Conservation (phyloP, 2,888 invertebrate species). For the Leucophenga maculata region DNA sequence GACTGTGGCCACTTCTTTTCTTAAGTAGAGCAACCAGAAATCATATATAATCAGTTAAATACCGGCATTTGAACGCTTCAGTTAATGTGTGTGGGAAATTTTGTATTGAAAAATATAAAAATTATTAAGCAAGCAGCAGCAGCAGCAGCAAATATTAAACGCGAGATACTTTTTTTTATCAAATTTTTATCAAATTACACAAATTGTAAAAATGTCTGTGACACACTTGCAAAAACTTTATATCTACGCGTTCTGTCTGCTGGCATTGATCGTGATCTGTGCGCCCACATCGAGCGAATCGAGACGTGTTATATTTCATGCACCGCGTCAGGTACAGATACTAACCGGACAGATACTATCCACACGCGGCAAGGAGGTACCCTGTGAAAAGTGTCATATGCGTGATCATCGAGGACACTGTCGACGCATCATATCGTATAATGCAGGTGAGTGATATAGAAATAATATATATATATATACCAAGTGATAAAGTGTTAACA, state of each 20-base stretch:
- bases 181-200: background rate
- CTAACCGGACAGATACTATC: conserved; percentile 61
- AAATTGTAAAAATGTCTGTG: conserved; percentile 23
- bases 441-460: conserved; percentile 48
- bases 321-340: conserved; percentile 49
- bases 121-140: too few species aligned
- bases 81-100: conserved; percentile 28
- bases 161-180: conserved; percentile 4
- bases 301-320: conserved; percentile 64
- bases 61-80: conserved; percentile 55
- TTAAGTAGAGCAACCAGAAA: conserved; percentile 34
- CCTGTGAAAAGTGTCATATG: conserved; percentile 66
- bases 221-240: conserved; percentile 42
- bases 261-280: conserved; percentile 51
- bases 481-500: too few species aligned
- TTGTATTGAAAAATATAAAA: background rate
- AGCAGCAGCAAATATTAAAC: too few species aligned
- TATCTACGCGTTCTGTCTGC: conserved; percentile 46
- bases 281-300: conserved; percentile 51
- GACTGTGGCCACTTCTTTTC: conserved; percentile 4
- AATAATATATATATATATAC: too few species aligned
- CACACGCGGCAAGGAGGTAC: conserved; percentile 52
- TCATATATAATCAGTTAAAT: conserved; percentile 61
- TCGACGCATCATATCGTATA: conserved; percentile 62
- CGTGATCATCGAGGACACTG: conserved; percentile 68